Evolutionary conservation across 2,113 vertebrate genomes (phyloP).

Genomic region (Megaceryle torquata): DNA sequence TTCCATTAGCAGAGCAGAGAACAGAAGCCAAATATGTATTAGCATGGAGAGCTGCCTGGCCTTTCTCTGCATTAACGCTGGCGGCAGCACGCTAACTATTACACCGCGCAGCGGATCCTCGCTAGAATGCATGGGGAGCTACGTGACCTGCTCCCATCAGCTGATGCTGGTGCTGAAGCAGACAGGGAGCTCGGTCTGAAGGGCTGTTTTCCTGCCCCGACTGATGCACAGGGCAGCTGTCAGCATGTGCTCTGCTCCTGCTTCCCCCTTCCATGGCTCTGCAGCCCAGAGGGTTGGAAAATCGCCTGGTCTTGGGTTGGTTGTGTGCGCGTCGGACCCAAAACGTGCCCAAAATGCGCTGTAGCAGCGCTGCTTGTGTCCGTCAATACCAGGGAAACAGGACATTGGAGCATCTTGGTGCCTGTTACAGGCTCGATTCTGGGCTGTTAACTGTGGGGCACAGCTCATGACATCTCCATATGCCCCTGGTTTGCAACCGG

Average conservation of each 20-base stretch:
- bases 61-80: neutral
- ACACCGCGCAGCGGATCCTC: neutral
- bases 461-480: accelerated
- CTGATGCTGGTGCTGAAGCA: neutral
- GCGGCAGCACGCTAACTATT: neutral
- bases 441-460: neutral
- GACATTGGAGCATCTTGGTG: neutral
- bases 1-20: neutral
- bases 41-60: neutral
- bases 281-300: neutral
- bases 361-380: neutral
- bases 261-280: neutral
- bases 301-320: neutral
- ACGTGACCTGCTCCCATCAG: neutral
- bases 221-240: neutral
- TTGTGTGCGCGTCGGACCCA: neutral
- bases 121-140: neutral
- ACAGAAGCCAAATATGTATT: neutral
- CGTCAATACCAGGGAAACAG: neutral
- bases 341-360: neutral
- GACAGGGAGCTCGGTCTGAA: accelerated
- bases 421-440: neutral
- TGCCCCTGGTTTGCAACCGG: neutral
- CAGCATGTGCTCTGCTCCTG: neutral
- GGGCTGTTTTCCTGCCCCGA: accelerated